Percentiles rank a stretch among this genome's conserved stretches.
Evolutionary conservation across 2,797 vertebrate genomes (phyloP).

Genomic region (Coracias cyanogaster): DNA sequence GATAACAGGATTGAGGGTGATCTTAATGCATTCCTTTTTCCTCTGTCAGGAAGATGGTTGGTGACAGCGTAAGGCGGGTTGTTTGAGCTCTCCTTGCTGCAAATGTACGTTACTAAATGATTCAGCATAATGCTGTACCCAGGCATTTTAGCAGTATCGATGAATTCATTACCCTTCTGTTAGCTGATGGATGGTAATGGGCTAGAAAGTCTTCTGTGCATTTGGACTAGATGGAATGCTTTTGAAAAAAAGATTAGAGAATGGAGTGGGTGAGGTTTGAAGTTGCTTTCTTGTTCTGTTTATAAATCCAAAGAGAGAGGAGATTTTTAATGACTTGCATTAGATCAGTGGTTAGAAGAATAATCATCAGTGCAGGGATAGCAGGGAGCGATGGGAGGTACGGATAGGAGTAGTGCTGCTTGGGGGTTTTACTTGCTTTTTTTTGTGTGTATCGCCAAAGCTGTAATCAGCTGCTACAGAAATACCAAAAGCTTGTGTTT

Average conservation of each 20-base stretch:
- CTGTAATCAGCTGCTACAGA: neutral
- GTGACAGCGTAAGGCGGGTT: neutral
- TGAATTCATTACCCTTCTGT: constrained; percentile 41
- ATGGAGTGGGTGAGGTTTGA: constrained; percentile 20
- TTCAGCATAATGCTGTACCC: constrained; percentile 15
- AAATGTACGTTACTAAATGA: constrained; percentile 45
- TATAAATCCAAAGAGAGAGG: neutral
- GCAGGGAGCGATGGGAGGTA: neutral
- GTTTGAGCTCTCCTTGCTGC: constrained; percentile 35
- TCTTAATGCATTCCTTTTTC: neutral
- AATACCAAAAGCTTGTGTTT: neutral
- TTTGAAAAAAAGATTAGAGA: neutral
- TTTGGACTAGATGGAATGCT: constrained; percentile 12
- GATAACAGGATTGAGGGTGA: neutral
- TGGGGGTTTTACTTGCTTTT: neutral
- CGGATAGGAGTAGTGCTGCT: neutral
- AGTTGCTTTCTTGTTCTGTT: neutral
- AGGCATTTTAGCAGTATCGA: constrained; percentile 7
- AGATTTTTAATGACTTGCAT: neutral
- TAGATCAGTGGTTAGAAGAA: constrained; percentile 18
- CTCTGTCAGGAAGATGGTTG: neutral
- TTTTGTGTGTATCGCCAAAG: neutral
- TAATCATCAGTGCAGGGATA: neutral
- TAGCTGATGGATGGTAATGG: constrained; percentile 59
- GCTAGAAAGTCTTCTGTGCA: neutral